Conservation (phyloP, 2,113 vertebrate genomes). For the Caloenas nicobarica region DNA sequence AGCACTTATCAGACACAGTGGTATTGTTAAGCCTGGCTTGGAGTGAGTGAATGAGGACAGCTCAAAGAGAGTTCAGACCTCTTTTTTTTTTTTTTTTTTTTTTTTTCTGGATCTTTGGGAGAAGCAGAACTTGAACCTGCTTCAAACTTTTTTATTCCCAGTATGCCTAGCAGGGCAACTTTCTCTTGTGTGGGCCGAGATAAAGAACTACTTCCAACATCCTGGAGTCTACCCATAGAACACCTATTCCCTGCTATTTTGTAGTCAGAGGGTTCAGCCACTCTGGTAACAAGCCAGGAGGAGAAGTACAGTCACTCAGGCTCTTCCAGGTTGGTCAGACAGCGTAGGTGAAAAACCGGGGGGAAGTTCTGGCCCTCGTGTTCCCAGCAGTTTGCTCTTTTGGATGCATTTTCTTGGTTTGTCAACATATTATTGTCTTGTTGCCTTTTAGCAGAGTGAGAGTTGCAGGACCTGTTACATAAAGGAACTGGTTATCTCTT, state of each 20-base stretch:
- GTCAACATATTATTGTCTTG: background rate
- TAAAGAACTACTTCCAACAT: constrained; percentile 26
- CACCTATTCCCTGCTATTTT: background rate
- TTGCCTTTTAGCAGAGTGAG: background rate
- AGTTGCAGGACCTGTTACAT: background rate
- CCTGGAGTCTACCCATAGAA: background rate
- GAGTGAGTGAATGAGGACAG: background rate
- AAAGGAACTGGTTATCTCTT: background rate
- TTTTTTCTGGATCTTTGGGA: background rate
- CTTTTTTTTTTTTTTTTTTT: background rate
- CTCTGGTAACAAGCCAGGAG: background rate
- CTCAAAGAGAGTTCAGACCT: background rate
- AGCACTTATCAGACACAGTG: background rate
- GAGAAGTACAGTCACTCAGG: background rate
- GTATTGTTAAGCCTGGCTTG: background rate
- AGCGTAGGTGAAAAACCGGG: background rate
- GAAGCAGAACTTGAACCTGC: background rate
- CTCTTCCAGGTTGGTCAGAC: background rate
- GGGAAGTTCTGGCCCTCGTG: background rate
- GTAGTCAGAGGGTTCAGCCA: constrained; percentile 7
- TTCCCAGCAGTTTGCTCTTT: background rate
- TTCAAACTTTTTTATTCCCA: background rate
- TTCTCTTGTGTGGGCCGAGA: constrained; percentile 1
- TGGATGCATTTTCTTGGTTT: background rate
- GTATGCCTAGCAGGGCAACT: background rate